Evolutionary conservation across 2,888 invertebrate species (phyloP), one percentile per base, ranked within the genome.

Genomic region (Antheraea assamensis): DNA sequence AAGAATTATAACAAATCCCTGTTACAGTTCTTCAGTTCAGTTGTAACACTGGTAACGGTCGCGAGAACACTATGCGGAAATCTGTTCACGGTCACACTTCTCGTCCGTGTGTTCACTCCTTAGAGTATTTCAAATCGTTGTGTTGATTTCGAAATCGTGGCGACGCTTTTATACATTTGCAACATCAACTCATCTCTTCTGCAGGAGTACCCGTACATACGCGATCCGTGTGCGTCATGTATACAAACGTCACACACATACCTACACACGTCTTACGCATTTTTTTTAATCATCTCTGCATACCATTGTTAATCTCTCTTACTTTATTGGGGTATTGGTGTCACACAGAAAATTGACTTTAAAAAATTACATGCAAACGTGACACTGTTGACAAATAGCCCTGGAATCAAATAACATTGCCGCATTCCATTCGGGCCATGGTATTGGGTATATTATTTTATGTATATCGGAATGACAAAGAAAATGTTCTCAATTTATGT

Each of bases 101-200:
- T 78, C n/a, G 76, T 79, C 80, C 84, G 87, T 87, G 84, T 90
- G 93, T 93, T 84, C 89, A 90, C 91, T 91, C 90, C 88, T 92
- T 88, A 88, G 91, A 91, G 91, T 81, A 90, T 90, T 88, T 87
- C 91, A 93, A 93, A 91, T 91, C 89, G 91, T 89, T 94, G 84
- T 94, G 94, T 88, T 93, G 93, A 94, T 94, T 92, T 93, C 93
- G 93, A 93, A 94, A 94, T 92, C 91, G 80, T 79, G 89, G 89
- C 91, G 85, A 87, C 89, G 92, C 92, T 94, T 94, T 92, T 94
- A 94, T 94, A 94, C 90, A 92, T 90, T 90, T 90, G 92, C 91
- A 92, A 91, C 92, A 93, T 92, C 92, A 89, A 90, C 85, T 89
- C 90, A 88, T 89, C 88, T 87, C 85, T 87, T 74, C 88, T 85